A percentile compares a stretch with the other conserved stretches of the same genome.
Conservation (phyloP, 2,113 vertebrate species). For the Otis tarda region DNA sequence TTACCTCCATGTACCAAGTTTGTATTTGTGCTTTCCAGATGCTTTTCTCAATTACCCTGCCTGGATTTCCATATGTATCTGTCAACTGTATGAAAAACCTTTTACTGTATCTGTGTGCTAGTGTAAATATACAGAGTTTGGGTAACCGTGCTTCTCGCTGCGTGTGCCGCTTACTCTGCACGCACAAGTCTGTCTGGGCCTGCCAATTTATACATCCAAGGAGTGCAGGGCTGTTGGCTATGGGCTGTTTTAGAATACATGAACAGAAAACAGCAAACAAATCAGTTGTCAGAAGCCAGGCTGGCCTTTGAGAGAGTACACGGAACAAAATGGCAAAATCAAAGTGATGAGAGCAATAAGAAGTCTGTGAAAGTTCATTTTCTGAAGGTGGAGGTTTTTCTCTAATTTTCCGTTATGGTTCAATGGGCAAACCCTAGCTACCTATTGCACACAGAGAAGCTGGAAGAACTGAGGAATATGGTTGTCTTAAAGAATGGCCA, state of each 20-base stretch:
- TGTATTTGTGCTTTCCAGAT: neutral
- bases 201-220: neutral
- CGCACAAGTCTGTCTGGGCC: too few relatives aligned
- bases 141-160: rapidly evolving
- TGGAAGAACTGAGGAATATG: neutral
- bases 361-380: neutral
- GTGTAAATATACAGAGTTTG: neutral
- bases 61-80: neutral
- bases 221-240: neutral
- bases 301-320: neutral
- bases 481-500: neutral
- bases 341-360: neutral
- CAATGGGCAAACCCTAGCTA: neutral
- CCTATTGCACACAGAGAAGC: neutral
- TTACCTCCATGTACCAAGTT: neutral
- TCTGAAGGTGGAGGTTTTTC: neutral
- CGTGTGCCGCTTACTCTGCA: neutral
- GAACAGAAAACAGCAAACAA: neutral
- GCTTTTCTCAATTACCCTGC: neutral
- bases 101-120: too few relatives aligned
- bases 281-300: neutral
- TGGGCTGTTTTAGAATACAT: neutral
- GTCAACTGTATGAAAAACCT: neutral
- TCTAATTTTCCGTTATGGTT: neutral
- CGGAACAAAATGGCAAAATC: neutral